These are phyloP conservation scores for Drosophila azteca DNA, from an alignment of 1,140 invertebrate species.

Conservation along the genomic window DNA sequence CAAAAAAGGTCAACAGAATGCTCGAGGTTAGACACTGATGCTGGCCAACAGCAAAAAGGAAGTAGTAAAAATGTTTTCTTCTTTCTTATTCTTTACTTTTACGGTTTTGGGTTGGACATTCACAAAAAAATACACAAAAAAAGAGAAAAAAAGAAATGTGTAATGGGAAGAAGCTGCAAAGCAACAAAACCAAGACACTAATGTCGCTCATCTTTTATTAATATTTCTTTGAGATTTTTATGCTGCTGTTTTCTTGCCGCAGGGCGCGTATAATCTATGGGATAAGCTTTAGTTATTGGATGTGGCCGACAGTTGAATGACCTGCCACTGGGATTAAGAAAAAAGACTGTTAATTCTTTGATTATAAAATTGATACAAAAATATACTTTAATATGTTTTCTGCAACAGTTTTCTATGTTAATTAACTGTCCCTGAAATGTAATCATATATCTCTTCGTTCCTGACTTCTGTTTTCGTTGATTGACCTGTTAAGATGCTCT, in stretches of 20 bases:
- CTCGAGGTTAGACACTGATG: slow-evolving; percentile 64
- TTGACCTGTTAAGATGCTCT: too few relatives aligned
- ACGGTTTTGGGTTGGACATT: slow-evolving; percentile 74
- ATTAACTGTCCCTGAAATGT: too few relatives aligned
- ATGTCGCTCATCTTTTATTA: slow-evolving; percentile 81
- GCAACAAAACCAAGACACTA: slow-evolving; percentile 67
- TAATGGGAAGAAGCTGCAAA: slow-evolving; percentile 33
- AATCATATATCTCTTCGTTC: too few relatives aligned
- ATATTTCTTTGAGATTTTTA: slow-evolving; percentile 80
- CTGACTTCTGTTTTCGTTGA: too few relatives aligned
- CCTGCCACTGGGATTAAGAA: background rate
- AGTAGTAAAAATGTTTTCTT: slow-evolving; percentile 76
- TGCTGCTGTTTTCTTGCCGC: slow-evolving; percentile 47
- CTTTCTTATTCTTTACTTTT: slow-evolving; percentile 57
- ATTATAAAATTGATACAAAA: slow-evolving; percentile 3
- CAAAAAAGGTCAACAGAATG: slow-evolving; percentile 77
- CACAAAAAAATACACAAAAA: slow-evolving; percentile 44
- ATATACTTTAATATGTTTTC: slow-evolving; percentile 14
- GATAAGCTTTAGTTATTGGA: slow-evolving; percentile 13
- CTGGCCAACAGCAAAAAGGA: slow-evolving; percentile 43
- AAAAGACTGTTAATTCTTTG: background rate
- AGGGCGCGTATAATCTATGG: slow-evolving; percentile 32
- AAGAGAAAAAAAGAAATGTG: slow-evolving; percentile 9
- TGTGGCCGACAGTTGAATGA: slow-evolving; percentile 51
- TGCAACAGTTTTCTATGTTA: too few relatives aligned